These are phyloP conservation scores for Tautogolabrus adspersus DNA, from an alignment of 2,113 vertebrate genomes.

Conservation along the genomic window DNA sequence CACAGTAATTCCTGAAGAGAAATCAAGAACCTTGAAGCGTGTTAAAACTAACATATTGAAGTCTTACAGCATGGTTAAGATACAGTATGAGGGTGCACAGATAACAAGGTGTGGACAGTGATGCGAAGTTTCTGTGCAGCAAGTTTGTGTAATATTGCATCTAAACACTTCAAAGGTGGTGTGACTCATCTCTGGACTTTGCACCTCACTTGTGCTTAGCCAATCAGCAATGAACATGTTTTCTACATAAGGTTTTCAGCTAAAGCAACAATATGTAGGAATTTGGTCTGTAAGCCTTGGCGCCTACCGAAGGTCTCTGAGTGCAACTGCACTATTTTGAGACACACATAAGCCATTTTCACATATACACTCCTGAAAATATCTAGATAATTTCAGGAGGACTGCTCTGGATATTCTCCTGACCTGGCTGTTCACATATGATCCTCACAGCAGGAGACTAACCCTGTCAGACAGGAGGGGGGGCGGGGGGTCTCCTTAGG, in stretches of 20 bases:
- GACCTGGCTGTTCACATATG: too few species aligned
- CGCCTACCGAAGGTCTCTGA: too few species aligned
- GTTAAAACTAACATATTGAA: conserved; percentile 85
- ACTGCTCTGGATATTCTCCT: too few species aligned
- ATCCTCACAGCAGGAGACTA: too few species aligned
- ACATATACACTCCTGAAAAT: too few species aligned
- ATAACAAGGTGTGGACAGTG: conserved; percentile 79
- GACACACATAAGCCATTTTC: too few species aligned
- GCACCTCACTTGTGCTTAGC: conserved; percentile 52
- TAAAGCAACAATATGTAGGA: too few species aligned
- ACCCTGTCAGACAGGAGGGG: too few species aligned
- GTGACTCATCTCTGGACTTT: conserved; percentile 65
- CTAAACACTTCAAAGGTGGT: conserved; percentile 70
- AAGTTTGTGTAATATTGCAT: conserved; percentile 75
- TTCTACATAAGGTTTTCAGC: conserved; percentile 14
- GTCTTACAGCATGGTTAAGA: conserved; percentile 83
- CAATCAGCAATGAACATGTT: conserved; percentile 56
- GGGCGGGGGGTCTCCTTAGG: too few species aligned
- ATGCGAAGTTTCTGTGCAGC: conserved; percentile 76
- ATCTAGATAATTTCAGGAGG: too few species aligned
- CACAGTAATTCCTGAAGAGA: conserved; percentile 82
- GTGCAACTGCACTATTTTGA: too few species aligned
- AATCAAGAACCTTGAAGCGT: conserved; percentile 86
- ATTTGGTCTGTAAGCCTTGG: too few species aligned
- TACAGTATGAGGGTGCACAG: conserved; percentile 79